These are phyloP conservation scores for Rhagium mordax DNA, from an alignment of 2,888 invertebrate genomes.

Conservation along the genomic window DNA sequence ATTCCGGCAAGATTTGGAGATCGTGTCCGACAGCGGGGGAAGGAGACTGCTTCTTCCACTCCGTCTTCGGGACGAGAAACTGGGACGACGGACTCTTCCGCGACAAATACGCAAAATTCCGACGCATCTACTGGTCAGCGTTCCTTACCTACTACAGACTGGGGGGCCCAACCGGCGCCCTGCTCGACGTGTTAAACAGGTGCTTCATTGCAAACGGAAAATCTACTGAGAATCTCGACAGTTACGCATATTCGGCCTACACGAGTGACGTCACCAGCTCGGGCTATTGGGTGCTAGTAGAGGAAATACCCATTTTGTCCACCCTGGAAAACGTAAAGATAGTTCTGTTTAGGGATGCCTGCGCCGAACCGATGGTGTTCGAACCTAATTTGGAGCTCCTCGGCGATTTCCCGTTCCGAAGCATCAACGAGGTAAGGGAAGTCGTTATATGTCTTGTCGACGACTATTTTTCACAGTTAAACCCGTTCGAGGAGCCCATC, in stretches of 20 bases:
- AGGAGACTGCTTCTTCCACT: too few relatives aligned
- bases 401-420: not conserved
- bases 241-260: not conserved
- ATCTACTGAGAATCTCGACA: not conserved
- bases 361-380: too few relatives aligned
- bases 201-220: not conserved
- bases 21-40: too few relatives aligned
- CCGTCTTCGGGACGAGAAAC: not conserved
- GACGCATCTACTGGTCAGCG: not conserved
- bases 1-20: too few relatives aligned
- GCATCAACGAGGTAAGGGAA: too few relatives aligned
- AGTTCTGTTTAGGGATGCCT: not conserved
- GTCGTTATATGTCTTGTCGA: too few relatives aligned
- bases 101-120: not conserved
- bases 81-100: not conserved
- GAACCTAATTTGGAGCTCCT: not conserved
- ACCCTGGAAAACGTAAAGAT: not conserved
- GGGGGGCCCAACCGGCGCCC: not conserved
- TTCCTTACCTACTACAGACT: not conserved
- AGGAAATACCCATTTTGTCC: not conserved
- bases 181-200: not conserved
- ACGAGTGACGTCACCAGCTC: not conserved
- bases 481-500: too few relatives aligned
- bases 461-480: not conserved
- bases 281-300: slow-evolving; percentile 8